phyloP scores from a whole-genome alignment of 2,888 invertebrate species.

The Smittia sp. region DNA sequence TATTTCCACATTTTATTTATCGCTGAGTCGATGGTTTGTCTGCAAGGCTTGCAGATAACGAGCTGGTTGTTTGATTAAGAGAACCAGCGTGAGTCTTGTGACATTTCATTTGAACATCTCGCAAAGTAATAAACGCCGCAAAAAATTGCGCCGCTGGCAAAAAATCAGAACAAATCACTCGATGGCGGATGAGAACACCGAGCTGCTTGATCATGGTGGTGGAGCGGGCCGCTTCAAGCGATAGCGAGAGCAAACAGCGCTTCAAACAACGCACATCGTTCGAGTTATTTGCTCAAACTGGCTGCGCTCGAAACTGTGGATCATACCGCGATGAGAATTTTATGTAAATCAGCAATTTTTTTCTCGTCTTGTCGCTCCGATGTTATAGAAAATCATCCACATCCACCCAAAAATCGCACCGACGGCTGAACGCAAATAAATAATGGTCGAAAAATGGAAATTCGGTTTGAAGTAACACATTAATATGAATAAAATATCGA shows the following conservation, averaged over 20 bases:
- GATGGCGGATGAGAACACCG: not conserved
- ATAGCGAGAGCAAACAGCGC: not conserved
- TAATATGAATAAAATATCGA: constrained; percentile 40
- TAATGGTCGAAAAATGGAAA: constrained; percentile 37
- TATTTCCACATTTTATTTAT: no score
- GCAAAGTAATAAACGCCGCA: no score
- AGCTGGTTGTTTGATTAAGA: no score
- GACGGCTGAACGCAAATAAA: constrained; percentile 29
- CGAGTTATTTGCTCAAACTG: not conserved
- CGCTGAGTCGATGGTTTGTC: no score
- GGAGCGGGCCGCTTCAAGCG: not conserved
- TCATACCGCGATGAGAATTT: constrained; percentile 24
- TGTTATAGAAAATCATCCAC: constrained; percentile 11
- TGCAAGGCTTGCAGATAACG: no score
- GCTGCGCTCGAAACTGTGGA: not conserved
- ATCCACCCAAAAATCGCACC: not conserved
- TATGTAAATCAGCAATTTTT: constrained; percentile 25
- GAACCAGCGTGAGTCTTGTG: no score
- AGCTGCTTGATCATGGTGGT: not conserved
- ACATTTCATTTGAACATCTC: no score
- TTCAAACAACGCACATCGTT: not conserved
- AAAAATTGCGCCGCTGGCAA: no score
- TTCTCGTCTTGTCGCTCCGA: not conserved
- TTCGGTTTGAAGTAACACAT: constrained; percentile 20
- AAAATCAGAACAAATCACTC: no score